Evolutionary conservation across 2,113 vertebrate genomes (phyloP).

Genomic region (Hyperopisus bebe): DNA sequence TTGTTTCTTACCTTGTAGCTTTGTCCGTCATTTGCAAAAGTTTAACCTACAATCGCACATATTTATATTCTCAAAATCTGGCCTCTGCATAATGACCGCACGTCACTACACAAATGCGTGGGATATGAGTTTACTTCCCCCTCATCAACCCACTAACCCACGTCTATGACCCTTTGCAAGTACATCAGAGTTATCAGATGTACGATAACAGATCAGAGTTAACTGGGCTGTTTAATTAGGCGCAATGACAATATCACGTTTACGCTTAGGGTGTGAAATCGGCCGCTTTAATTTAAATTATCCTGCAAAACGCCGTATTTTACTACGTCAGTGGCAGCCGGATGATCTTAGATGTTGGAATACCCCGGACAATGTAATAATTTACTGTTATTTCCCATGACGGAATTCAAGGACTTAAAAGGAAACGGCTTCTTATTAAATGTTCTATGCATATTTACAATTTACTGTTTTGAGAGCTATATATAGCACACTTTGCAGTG

Average conservation of each 20-base stretch:
- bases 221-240: neutral
- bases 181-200: neutral
- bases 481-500: neutral
- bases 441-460: neutral
- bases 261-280: neutral
- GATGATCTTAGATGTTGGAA: neutral
- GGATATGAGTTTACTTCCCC: neutral
- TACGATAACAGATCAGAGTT: neutral
- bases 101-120: slow-evolving; percentile 17
- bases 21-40: neutral
- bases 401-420: neutral
- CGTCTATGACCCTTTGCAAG: neutral
- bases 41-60: neutral
- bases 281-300: neutral
- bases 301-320: neutral
- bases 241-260: neutral
- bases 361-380: neutral
- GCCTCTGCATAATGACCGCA: neutral
- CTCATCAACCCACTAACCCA: neutral
- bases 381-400: neutral
- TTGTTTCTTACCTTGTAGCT: neutral
- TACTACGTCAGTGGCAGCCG: neutral
- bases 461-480: neutral
- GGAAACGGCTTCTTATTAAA: slow-evolving; percentile 15
- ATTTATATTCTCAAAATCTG: slow-evolving; percentile 27